Evolutionary conservation across 2,113 vertebrate species (phyloP), one percentile per base, ranked within the genome.

Genomic region (Pogonocichla stellata): DNA sequence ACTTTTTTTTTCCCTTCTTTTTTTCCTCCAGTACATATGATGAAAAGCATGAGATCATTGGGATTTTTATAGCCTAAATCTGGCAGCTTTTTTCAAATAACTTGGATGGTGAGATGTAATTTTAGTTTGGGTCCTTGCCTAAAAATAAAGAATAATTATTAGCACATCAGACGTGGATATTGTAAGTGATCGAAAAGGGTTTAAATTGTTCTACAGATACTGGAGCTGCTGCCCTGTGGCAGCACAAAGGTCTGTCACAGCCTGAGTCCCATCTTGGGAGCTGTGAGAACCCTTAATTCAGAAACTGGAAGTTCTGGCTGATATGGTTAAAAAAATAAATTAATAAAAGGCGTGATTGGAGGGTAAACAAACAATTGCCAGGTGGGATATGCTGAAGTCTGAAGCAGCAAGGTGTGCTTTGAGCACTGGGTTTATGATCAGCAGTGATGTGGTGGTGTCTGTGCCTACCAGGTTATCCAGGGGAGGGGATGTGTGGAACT

Each of bases 81-180:
- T 97, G 91, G 95, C 95, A 96, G 94, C 93, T 91, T 97, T 97
- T 97, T 97, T 96, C 93, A 96, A 90, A 93, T 96, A 97, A 95
- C 93, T 95, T 91, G 90, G 93, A 72, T 93, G 84, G 93, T 86
- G 95, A 97, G 80, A 96, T 90, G 82, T 95, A 96, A 97, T 97
- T 97, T 97, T 97, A 96, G 94, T 97, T 95, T 95, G 70, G 95
- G 94, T 80, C 92, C 91, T 94, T 91, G 91, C 92, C 95, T 97
- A 96, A 97, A 97, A 96, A 97, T 96, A 97, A 97, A 89, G 92
- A 96, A 97, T 95, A 97, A 94, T 97, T 96, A 95, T 96, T 97
- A 93, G 83, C 94, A 90, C 78, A 91, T 93, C 95, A 96, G 93
- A 80, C 74, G 31, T 92, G 88, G 78, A 95, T 92, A 87, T 89